Evolutionary conservation across 1,140 invertebrate genomes (phyloP), one percentile per base, ranked within the genome.

Genomic region (Oncopodura yosiiana): DNA sequence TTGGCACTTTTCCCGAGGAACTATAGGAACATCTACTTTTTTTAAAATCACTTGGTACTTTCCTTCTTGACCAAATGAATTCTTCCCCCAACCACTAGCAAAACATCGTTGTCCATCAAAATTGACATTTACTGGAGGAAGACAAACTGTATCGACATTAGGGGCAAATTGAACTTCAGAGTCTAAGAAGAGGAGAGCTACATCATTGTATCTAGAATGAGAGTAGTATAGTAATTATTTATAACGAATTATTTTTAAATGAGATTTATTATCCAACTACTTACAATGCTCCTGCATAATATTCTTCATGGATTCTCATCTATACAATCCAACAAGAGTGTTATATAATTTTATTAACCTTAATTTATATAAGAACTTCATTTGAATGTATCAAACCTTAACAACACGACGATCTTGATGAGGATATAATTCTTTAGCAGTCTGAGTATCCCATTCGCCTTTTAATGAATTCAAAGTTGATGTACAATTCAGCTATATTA

Each of bases 381-480:
- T n/a, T n/a, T n/a, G n/a, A n/a, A n/a, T n/a, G n/a, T 68, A n/a
- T 68, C 54, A 1, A 66, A 83, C 70, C 29, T 71, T 70, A 0
- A 66, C 66, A 0, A 87, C 82, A 3, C 70, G 65, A 3, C 80
- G 71, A 65, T 88, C 85, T 65, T 86, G 83, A 67, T 86, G 80
- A 0, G 78, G 77, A 37, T 72, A 77, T 1, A 84, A 69, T 68
- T 90, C 86, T 12, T 75, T 75, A 49, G 76, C 80, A 0, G 79
- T 82, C 66, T 87, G 82, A 0, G 84, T 87, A 66, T 89, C 73
- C 73, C 75, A 78, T 43, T 64, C 62, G n/a, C n/a, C n/a, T n/a
- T n/a, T n/a, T n/a, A n/a, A n/a, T n/a, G n/a, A n/a, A n/a, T 66
- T 76, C 74, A 53, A 54, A 67, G 71, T 63, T 50, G 71, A 69